Conservation (phyloP, 2,888 invertebrate genomes). For the Petrophora chlorosata region DNA sequence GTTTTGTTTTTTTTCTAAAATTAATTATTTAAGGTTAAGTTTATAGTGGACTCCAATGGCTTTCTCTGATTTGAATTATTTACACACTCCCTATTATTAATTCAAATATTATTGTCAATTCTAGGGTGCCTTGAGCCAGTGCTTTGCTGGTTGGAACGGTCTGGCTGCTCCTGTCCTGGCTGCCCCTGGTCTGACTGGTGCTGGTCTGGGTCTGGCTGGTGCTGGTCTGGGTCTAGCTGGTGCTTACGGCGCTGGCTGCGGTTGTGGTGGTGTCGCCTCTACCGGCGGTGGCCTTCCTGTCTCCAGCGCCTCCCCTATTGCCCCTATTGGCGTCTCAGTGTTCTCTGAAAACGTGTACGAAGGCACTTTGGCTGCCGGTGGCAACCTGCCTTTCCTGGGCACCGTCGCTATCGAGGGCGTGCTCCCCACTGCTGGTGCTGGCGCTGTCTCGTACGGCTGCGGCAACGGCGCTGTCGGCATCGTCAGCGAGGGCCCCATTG, state of each 20-base stretch:
- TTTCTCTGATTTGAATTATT: too few relatives aligned
- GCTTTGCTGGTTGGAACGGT: constrained; percentile 17
- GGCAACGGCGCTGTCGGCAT: constrained; percentile 49
- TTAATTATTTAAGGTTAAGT: too few relatives aligned
- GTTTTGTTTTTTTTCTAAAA: too few relatives aligned
- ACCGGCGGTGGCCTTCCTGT: constrained; percentile 46
- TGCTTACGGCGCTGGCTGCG: constrained; percentile 14
- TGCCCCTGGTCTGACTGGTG: constrained; percentile 9
- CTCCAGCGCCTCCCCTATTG: constrained; percentile 42
- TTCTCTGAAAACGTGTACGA: constrained; percentile 52
- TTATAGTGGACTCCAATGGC: too few relatives aligned
- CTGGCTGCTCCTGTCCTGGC: constrained; percentile 2
- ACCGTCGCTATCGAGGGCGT: constrained; percentile 48
- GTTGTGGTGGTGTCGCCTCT: constrained; percentile 28
- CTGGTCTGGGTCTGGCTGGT: constrained; percentile 10
- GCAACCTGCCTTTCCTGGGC: constrained; percentile 52
- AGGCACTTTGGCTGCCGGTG: constrained; percentile 45
- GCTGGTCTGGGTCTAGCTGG: constrained; percentile 2
- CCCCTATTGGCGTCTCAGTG: constrained; percentile 49
- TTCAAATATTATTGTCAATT: background rate
- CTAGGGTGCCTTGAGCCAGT: constrained; percentile 15
- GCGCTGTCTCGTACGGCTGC: constrained; percentile 47
- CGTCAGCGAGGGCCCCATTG: constrained; percentile 33
- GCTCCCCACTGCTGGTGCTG: constrained; percentile 46
- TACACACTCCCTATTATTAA: too few relatives aligned